A percentile compares a stretch with the other conserved stretches of the same genome.
These are phyloP conservation scores for Toxonevra muliebris DNA, from an alignment of 2,888 invertebrate genomes.

Conservation along the genomic window DNA sequence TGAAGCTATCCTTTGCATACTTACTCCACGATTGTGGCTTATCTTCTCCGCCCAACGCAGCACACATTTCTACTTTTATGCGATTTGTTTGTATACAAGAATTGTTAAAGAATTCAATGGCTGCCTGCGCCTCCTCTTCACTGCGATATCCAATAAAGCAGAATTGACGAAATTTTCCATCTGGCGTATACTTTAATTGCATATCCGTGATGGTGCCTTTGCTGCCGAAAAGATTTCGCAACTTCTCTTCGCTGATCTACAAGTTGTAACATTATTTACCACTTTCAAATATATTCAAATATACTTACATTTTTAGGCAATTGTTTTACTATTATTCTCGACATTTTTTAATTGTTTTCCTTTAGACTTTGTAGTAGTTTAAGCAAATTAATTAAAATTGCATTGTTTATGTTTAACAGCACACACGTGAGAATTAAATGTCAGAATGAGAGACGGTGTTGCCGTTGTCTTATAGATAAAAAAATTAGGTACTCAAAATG, in stretches of 20 bases:
- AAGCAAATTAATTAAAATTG: conserved; percentile 12
- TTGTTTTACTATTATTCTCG: conserved; percentile 89
- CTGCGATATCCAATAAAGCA: conserved; percentile 91
- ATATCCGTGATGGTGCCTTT: conserved; percentile 93
- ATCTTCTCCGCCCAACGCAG: conserved; percentile 73
- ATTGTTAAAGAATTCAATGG: conserved; percentile 82
- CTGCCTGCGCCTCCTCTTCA: conserved; percentile 80
- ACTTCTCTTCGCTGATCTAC: conserved; percentile 80
- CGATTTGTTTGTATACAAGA: conserved; percentile 84
- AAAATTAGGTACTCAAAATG: not conserved
- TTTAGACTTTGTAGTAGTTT: not conserved
- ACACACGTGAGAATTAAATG: conserved; percentile 24
- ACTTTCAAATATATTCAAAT: not conserved
- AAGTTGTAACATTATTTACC: not conserved
- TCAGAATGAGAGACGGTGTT: conserved; percentile 12
- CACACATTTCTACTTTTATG: conserved; percentile 81
- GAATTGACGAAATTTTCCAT: conserved; percentile 93
- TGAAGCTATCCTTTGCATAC: conserved; percentile 77
- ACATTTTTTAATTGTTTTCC: conserved; percentile 59
- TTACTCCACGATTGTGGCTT: conserved; percentile 96
- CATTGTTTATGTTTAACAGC: conserved; percentile 38
- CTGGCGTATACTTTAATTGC: conserved; percentile 87
- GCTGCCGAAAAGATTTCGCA: conserved; percentile 78
- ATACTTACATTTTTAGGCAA: conserved; percentile 82
- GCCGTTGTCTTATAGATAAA: not conserved